Conservation (phyloP, 1,140 invertebrate species). For the Triops longicaudatus region DNA sequence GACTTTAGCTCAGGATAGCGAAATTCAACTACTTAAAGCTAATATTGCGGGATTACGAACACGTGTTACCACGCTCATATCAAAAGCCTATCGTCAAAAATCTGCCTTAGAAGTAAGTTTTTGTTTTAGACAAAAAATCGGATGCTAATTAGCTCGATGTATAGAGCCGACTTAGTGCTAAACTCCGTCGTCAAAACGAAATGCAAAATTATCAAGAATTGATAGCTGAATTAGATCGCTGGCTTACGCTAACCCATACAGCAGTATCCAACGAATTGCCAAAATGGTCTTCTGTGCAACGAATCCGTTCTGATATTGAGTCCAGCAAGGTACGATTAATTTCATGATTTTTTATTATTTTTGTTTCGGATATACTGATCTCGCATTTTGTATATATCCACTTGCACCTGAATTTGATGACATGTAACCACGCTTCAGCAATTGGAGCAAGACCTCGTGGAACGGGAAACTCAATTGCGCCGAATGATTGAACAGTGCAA, state of each 20-base stretch:
- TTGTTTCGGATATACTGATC: background rate
- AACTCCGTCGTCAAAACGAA: slow-evolving; percentile 48
- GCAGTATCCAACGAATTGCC: slow-evolving; percentile 30
- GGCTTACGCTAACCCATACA: slow-evolving; percentile 43
- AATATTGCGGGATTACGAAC: slow-evolving; percentile 44
- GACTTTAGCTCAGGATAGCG: slow-evolving; percentile 43
- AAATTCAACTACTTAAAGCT: slow-evolving; percentile 44
- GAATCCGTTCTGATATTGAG: slow-evolving; percentile 32
- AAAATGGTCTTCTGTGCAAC: slow-evolving; percentile 29
- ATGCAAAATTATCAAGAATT: slow-evolving; percentile 50
- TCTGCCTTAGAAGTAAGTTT: slow-evolving; percentile 47
- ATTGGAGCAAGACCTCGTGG: slow-evolving; percentile 45
- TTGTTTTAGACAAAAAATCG: background rate
- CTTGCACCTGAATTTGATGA: slow-evolving; percentile 12
- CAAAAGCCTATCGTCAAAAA: slow-evolving; percentile 51
- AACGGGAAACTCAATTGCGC: slow-evolving; percentile 47
- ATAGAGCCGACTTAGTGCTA: slow-evolving; percentile 37
- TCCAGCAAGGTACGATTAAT: slow-evolving; percentile 33
- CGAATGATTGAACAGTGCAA: slow-evolving; percentile 49
- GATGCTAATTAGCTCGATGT: background rate
- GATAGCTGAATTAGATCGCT: slow-evolving; percentile 52
- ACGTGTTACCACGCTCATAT: slow-evolving; percentile 48
- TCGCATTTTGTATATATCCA: background rate
- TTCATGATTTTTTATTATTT: background rate
- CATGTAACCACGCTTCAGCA: background rate